Percentiles rank a stretch among this genome's conserved stretches.
These are phyloP conservation scores for Protobothrops mucrosquamatus DNA, from an alignment of 2,113 vertebrate species.

Conservation along the genomic window DNA sequence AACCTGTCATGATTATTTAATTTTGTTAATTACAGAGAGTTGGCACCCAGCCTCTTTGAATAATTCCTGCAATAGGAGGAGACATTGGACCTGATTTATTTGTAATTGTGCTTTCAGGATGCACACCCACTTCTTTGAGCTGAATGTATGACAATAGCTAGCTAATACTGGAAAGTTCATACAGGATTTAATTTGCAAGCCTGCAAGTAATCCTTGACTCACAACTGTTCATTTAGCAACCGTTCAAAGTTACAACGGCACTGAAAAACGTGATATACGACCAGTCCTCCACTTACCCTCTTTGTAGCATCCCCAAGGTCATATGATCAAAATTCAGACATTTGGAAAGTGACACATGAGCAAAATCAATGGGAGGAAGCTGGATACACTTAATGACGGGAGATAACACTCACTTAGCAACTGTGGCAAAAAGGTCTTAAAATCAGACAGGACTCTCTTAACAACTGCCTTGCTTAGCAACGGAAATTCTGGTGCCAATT, in stretches of 20 bases:
- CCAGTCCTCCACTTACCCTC: not conserved
- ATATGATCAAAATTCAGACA: not conserved
- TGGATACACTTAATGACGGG: not conserved
- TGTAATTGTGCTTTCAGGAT: conserved; percentile 32
- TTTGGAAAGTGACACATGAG: not conserved
- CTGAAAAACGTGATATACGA: not conserved
- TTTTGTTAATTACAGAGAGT: not conserved
- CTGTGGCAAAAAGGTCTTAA: not conserved
- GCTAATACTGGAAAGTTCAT: conserved; percentile 52
- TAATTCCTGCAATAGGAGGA: conserved; percentile 5
- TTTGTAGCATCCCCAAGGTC: not conserved
- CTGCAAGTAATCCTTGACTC: not conserved
- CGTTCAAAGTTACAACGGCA: not conserved
- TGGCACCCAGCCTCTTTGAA: conserved; percentile 30
- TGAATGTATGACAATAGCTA: conserved; percentile 41
- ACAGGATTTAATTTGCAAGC: conserved; percentile 49
- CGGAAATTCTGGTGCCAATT: not conserved
- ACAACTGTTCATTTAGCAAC: not conserved
- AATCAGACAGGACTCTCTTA: not conserved
- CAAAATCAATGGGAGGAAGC: not conserved
- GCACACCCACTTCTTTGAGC: conserved; percentile 32
- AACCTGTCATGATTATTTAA: not conserved
- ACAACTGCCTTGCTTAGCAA: not conserved
- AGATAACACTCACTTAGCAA: not conserved
- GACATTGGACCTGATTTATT: not conserved